Evolutionary conservation across 2,888 invertebrate genomes (phyloP), one percentile per base, ranked within the genome.

Genomic region (Hyppa rectilinea): DNA sequence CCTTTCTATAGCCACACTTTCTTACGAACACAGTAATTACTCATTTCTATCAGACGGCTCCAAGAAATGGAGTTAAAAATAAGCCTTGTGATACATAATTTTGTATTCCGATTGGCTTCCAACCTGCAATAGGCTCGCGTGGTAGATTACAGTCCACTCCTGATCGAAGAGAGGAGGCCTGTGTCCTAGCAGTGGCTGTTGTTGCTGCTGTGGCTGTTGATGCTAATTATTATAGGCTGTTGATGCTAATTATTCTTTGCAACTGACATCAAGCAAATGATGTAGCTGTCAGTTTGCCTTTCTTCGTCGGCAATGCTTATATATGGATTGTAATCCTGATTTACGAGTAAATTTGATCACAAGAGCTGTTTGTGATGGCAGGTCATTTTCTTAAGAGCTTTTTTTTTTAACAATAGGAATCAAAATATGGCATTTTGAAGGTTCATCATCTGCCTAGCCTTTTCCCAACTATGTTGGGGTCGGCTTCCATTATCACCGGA

Each of bases 1-100:
- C 71, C 67, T 80, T 65, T 72, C 78, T 49, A 71, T 50, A 45
- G 6, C 6, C 23, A 56, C 59, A 73, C 73, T 81, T 82, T 78
- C 73, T 53, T 72, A 55, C 52, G 17, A 63, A 43, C 40, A 71
- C 66, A 29, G 43, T 80, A 58, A 82, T 82, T 67, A 73, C 20
- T 60, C 29, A 52, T 49, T 78, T 78, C 73, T 66, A 49, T 38
- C 10, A 55, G 59, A 59, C 14, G 0, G 12, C 66, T 55, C 59
- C 60, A 43, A 40, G 62, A 63, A 68, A 14, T 34, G 7, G n/a
- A 34, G 26, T 55, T 55, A 55, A 71, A 64, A 69, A 74, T 65
- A 61, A 38, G 43, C 49, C n/a, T 29, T 43, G 23, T 43, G 20
- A 34, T 29, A 49, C n/a, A 45, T 45, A 59, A 56, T 45, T n/a